Evolutionary conservation across 2,888 invertebrate genomes (phyloP).

Genomic region (Pherbina coryleti): DNA sequence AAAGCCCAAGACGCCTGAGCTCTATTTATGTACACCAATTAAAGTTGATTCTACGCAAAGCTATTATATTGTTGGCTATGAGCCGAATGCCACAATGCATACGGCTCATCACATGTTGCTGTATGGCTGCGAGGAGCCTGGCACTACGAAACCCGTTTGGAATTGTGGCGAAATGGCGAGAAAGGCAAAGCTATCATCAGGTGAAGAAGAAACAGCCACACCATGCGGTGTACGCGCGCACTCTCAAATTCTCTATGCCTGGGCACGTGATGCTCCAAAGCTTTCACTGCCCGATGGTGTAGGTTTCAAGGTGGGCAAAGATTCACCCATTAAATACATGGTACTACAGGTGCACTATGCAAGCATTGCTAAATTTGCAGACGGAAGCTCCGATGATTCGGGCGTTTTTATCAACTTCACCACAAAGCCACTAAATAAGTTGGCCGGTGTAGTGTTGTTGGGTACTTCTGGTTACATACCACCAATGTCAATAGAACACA

Average conservation of each 20-base stretch:
- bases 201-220: slow-evolving; percentile 73
- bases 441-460: slow-evolving; percentile 91
- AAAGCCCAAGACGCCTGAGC: slow-evolving; percentile 83
- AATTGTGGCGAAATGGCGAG: slow-evolving; percentile 93
- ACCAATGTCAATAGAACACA: slow-evolving; percentile 78
- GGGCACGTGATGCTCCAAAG: slow-evolving; percentile 92
- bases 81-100: slow-evolving; percentile 91
- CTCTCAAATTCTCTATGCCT: slow-evolving; percentile 85
- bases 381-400: slow-evolving; percentile 84
- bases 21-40: slow-evolving; percentile 92
- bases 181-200: slow-evolving; percentile 71
- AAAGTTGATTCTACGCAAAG: slow-evolving; percentile 81
- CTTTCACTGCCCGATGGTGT: slow-evolving; percentile 86
- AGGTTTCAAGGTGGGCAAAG: slow-evolving; percentile 91
- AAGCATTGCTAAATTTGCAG: slow-evolving; percentile 75
- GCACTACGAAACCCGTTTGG: slow-evolving; percentile 75
- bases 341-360: slow-evolving; percentile 95
- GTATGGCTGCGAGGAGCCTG: slow-evolving; percentile 85
- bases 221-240: slow-evolving; percentile 84
- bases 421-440: slow-evolving; percentile 80
- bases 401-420: slow-evolving; percentile 87
- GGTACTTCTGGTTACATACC: slow-evolving; percentile 88
- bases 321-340: slow-evolving; percentile 86
- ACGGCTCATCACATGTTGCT: slow-evolving; percentile 94
- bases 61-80: slow-evolving; percentile 92